A percentile compares a stretch with the other conserved stretches of the same genome.
Conservation (phyloP, 2,797 vertebrate genomes). For the Darevskia mixta region DNA sequence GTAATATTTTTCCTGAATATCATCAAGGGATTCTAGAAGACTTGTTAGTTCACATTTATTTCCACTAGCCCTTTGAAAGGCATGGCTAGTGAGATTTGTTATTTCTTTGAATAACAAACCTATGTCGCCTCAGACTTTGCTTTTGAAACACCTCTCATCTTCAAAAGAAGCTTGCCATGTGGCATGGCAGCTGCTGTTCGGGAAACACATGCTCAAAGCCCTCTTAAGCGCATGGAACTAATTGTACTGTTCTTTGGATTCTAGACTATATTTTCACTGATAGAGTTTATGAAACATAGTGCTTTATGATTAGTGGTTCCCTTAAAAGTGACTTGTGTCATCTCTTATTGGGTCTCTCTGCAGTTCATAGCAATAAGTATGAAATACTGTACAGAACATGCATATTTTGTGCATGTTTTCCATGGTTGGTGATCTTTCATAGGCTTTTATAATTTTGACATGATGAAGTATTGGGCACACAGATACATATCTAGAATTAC, state of each 20-base stretch:
- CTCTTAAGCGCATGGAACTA: slow-evolving; percentile 14
- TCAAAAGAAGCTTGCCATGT: slow-evolving; percentile 31
- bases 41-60: slow-evolving; percentile 34
- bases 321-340: slow-evolving; percentile 48
- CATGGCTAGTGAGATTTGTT: slow-evolving; percentile 7
- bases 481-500: slow-evolving; percentile 9
- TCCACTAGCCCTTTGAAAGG: slow-evolving; percentile 13
- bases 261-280: slow-evolving; percentile 20
- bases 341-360: slow-evolving; percentile 42
- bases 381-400: slow-evolving; percentile 19
- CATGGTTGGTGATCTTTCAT: slow-evolving; percentile 53
- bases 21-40: slow-evolving; percentile 21
- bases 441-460: slow-evolving; percentile 39
- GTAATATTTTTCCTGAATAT: slow-evolving; percentile 14
- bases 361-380: not conserved
- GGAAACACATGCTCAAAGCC: slow-evolving; percentile 19
- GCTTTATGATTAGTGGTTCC: slow-evolving; percentile 47
- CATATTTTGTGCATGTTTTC: slow-evolving; percentile 54
- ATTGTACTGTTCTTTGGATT: slow-evolving; percentile 24
- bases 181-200: slow-evolving; percentile 22
- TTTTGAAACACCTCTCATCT: slow-evolving; percentile 22
- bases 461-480: slow-evolving; percentile 15
- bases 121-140: not conserved
- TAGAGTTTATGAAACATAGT: slow-evolving; percentile 45
- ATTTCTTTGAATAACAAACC: not conserved